Conservation (phyloP, 2,113 vertebrate genomes). For the Chaetura pelagica region DNA sequence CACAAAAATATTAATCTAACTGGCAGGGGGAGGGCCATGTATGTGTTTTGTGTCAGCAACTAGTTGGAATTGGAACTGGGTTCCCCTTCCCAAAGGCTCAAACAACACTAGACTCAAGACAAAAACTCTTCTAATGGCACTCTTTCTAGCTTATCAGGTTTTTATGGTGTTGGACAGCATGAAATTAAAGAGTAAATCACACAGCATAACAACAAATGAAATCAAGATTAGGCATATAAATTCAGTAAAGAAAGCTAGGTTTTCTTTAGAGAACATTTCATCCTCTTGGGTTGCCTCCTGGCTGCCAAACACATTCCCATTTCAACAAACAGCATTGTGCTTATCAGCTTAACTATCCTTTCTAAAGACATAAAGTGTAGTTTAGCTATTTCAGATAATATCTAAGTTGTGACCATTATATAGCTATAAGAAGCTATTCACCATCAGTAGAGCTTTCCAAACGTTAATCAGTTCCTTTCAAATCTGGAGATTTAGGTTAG, state of each 20-base stretch:
- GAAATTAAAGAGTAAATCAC: neutral
- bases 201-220: neutral
- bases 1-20: neutral
- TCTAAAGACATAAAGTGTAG: neutral
- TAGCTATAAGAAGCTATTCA: neutral
- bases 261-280: neutral
- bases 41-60: neutral
- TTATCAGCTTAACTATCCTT: neutral
- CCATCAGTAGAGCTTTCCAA: neutral
- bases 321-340: neutral
- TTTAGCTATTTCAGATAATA: conserved; percentile 21
- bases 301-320: neutral
- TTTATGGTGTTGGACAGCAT: neutral
- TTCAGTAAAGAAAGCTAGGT: neutral
- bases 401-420: neutral
- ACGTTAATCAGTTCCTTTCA: neutral
- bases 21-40: neutral
- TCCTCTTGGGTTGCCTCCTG: neutral
- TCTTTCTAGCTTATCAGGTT: neutral
- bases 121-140: neutral
- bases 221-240: neutral
- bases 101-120: neutral
- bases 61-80: neutral
- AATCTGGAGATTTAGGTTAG: conserved; percentile 22
- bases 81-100: neutral